Percentiles rank a stretch among this genome's conserved stretches.
Conservation (phyloP, 1,140 invertebrate genomes). For the Drosophila ficusphila region DNA sequence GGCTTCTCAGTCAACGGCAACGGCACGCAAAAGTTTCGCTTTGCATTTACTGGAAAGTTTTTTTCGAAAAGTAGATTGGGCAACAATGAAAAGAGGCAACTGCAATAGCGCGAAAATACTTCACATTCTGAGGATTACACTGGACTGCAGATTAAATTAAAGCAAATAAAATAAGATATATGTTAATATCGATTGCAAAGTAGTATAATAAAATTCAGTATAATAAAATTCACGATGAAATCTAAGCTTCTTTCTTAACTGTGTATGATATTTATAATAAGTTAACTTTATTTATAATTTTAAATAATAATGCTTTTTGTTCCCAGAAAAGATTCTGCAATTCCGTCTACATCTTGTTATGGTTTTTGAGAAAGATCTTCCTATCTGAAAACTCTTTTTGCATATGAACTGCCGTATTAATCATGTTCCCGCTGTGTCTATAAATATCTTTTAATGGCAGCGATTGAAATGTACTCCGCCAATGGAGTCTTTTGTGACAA, state of each 20-base stretch:
- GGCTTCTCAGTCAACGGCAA: conserved; percentile 66
- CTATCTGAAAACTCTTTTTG: not conserved
- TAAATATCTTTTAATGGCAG: conserved; percentile 18
- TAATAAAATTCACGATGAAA: too few relatives aligned
- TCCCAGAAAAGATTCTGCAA: too few relatives aligned
- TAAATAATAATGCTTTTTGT: too few relatives aligned
- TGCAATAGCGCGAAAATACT: conserved; percentile 5
- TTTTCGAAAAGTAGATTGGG: conserved; percentile 42
- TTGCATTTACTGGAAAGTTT: conserved; percentile 67
- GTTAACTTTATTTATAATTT: too few relatives aligned
- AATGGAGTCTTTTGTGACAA: conserved; percentile 37
- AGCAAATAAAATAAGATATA: not conserved
- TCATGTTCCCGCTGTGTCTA: conserved; percentile 14
- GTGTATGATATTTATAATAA: too few relatives aligned
- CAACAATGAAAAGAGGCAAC: conserved; percentile 28
- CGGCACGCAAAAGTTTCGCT: conserved; percentile 76
- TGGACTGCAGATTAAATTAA: not conserved
- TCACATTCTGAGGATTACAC: conserved; percentile 16
- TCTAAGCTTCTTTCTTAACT: not conserved
- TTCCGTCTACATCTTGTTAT: too few relatives aligned
- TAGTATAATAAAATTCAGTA: too few relatives aligned
- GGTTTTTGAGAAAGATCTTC: not conserved
- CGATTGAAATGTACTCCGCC: conserved; percentile 12
- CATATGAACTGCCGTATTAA: not conserved
- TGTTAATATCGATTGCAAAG: too few relatives aligned